These are phyloP conservation scores for Microplitis manilae DNA, from an alignment of 2,888 invertebrate genomes.

Conservation along the genomic window DNA sequence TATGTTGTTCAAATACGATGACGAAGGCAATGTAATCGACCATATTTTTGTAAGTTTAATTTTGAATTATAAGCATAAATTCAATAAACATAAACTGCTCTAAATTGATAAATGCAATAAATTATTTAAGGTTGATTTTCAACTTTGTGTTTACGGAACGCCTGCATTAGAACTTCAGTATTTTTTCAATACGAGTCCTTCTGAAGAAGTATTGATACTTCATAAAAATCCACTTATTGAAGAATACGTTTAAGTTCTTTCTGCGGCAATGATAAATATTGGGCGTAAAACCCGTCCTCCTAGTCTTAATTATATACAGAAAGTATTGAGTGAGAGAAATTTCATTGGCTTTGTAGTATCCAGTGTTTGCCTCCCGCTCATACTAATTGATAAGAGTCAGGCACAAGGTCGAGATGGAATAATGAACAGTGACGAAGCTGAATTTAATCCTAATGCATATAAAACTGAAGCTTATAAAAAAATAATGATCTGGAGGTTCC, in stretches of 20 bases:
- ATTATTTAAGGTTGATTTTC: conserved; percentile 71
- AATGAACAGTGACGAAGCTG: conserved; percentile 39
- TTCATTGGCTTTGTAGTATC: conserved; percentile 55
- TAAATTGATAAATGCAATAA: not conserved
- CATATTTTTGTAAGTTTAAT: conserved; percentile 63
- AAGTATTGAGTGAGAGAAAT: conserved; percentile 48
- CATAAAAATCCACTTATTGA: conserved; percentile 52
- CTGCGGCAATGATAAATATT: conserved; percentile 54
- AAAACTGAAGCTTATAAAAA: conserved; percentile 49
- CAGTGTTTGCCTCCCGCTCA: conserved; percentile 56
- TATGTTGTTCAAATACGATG: conserved; percentile 66
- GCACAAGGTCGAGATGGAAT: conserved; percentile 58
- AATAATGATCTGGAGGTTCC: conserved; percentile 55
- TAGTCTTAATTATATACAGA: conserved; percentile 52
- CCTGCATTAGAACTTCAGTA: conserved; percentile 72
- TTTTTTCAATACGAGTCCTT: conserved; percentile 69
- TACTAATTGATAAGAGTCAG: conserved; percentile 56
- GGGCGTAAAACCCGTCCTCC: conserved; percentile 60
- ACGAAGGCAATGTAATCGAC: conserved; percentile 53
- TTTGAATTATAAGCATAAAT: not conserved
- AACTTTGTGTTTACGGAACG: conserved; percentile 69
- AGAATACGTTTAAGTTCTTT: conserved; percentile 57
- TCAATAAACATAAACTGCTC: not conserved
- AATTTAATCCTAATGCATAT: conserved; percentile 48
- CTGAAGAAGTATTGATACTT: conserved; percentile 51